Conservation (phyloP, 2,113 vertebrate genomes). For the Amblyornis subalaris region DNA sequence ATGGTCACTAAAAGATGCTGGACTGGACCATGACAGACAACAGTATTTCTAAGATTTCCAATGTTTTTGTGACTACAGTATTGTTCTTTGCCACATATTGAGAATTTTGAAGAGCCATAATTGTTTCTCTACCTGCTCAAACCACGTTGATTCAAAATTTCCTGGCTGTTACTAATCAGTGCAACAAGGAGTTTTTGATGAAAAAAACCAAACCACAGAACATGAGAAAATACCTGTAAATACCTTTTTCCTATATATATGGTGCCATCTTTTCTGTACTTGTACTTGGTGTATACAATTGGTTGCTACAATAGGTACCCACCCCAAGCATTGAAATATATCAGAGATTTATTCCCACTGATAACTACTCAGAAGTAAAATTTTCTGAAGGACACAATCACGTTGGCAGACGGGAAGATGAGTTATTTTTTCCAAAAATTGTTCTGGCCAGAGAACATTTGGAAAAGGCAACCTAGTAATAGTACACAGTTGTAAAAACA, state of each 20-base stretch:
- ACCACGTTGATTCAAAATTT: background rate
- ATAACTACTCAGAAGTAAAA: background rate
- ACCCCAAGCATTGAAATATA: background rate
- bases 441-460: background rate
- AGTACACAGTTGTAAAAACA: background rate
- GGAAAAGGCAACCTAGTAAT: background rate
- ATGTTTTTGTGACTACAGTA: background rate
- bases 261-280: background rate
- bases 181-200: background rate
- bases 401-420: background rate
- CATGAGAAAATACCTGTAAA: background rate
- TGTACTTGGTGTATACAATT: background rate
- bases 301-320: background rate
- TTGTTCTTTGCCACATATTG: background rate
- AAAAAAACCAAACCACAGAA: background rate
- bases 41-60: background rate
- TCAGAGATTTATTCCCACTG: background rate
- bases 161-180: background rate
- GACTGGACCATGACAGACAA: background rate
- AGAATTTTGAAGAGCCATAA: background rate
- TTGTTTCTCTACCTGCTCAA: background rate
- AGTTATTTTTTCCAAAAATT: background rate
- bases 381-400: background rate
- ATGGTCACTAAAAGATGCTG: background rate
- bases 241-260: background rate